Evolutionary conservation across 2,888 invertebrate species (phyloP), one percentile per base, ranked within the genome.

Genomic region (Noctua janthe): DNA sequence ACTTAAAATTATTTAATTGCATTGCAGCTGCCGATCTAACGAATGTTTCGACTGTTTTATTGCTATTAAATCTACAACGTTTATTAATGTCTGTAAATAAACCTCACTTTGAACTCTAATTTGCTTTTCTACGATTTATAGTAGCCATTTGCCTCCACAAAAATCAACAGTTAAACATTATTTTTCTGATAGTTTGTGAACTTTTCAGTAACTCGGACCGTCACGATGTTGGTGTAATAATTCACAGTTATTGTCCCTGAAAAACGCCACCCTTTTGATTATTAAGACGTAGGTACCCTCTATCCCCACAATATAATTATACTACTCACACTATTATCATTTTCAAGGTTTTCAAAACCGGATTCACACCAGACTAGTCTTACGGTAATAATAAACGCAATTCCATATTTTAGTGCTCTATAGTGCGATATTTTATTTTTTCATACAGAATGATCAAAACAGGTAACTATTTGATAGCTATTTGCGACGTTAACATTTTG

Each of bases 41-140:
- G 49, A 76, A 73, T 59, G 59, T 83, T 83, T 83, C 47, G 71
- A 86, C 80, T 49, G 80, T 83, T 83, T 85, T 71, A 85, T 75
- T 86, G 74, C 62, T 79, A 79, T 77, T 86, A 73, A 75, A 77
- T 86, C 56, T 64, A 39, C 35, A 56, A 49, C 17, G 47, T 71
- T 76, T 76, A 78, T 76, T 70, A 83, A 74, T 72, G 76, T 80
- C 79, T 75, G 70, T 49, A 80, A 83, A 80, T 85, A 85, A 82
- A 84, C 59, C 59, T 73, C 54, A 72, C 72, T 80, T 72, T 43
- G 72, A 78, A 78, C 67, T 75, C 51, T 77, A 72, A 73, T 51
- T 74, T 70, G 64, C 39, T 64, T 82, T 74, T 71, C 29, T 62
- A 75, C 78, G 62, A 78, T 78, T 80, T 75, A 79, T 69, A 77